Evolutionary conservation across 2,797 vertebrate species (phyloP).

Genomic region (Lophotriccus pileatus): DNA sequence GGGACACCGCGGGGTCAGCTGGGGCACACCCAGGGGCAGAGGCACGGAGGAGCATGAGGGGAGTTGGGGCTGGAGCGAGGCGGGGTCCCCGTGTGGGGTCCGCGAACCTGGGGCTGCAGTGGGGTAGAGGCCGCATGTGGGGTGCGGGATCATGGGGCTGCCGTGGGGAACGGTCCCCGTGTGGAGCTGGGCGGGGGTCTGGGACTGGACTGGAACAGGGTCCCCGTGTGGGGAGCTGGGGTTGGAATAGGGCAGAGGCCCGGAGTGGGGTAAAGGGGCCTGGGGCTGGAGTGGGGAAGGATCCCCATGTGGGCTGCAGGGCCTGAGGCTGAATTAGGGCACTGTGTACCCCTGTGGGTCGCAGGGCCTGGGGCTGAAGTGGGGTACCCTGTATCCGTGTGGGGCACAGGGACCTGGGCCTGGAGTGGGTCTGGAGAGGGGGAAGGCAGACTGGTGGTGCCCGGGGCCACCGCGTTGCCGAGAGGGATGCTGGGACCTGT

Average conservation of each 20-base stretch:
- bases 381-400: too few relatives aligned
- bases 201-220: neutral
- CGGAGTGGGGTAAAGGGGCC: neutral
- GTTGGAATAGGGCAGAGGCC: neutral
- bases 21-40: fast-evolving
- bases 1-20: fast-evolving
- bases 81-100: too few relatives aligned
- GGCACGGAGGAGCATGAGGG: fast-evolving
- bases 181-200: neutral
- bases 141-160: too few relatives aligned
- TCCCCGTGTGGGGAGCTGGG: neutral
- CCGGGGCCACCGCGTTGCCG: neutral
- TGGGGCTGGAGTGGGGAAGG: neutral
- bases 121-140: neutral
- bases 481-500: neutral
- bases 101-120: too few relatives aligned
- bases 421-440: neutral
- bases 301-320: too few relatives aligned
- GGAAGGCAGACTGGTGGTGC: neutral
- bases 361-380: too few relatives aligned
- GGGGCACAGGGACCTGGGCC: too few relatives aligned
- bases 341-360: too few relatives aligned
- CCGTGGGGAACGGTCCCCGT: neutral
- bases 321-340: too few relatives aligned
- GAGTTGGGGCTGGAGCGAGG: neutral